Evolutionary conservation across 37 sponge, comb jelly and placozoan genomes (phyloP), one percentile per base, ranked within the genome.

Genomic region (Chondrosia reniformis): DNA sequence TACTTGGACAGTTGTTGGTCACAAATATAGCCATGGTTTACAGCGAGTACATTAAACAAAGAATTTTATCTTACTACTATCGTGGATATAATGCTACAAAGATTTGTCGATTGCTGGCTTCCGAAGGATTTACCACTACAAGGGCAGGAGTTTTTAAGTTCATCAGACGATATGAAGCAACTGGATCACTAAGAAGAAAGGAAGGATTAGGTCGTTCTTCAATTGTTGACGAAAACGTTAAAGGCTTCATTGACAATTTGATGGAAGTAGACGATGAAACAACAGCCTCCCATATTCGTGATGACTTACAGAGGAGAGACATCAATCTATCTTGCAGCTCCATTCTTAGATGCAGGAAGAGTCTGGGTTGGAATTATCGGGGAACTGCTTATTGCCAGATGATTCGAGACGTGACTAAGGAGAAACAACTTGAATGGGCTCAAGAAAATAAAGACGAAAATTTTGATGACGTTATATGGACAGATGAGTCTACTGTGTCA

Each of bases 311-410:
- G 21, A 28, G 2, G 4, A 33, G 34, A 37, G 78, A 63, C 15
- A 40, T 61, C 63, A 15, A 57, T 17, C 37, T 61, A 22, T 78
- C 78, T 15, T 45, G 55, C 6, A 58, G 27, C 32, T 39, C 78
- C 39, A 61, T 78, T 59, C n/a, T 78, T 12, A 40, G 63, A n/a
- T 58, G 43, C 31, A 41, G 63, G 27, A 17, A 33, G 32, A 21
- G 62, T 43, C 43, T 78, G 1, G 83, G 83, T 4, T 83, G 83
- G 83, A 63, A 37, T 15, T 83, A 63, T 57, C 54, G 82, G 34
- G 79, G 79, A 15, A 17, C 65, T 28, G 79, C 79, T 63, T 79
- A 79, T 33, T 79, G 79, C 41, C 79, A 79, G 66, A 44, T 63
- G 32, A 79, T 79, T 39, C 38, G 79, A 42, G 56, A 80, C 27